phyloP scores from a whole-genome alignment of 92 coral and sea anemone genomes.

The Desmophyllum pertusum region DNA sequence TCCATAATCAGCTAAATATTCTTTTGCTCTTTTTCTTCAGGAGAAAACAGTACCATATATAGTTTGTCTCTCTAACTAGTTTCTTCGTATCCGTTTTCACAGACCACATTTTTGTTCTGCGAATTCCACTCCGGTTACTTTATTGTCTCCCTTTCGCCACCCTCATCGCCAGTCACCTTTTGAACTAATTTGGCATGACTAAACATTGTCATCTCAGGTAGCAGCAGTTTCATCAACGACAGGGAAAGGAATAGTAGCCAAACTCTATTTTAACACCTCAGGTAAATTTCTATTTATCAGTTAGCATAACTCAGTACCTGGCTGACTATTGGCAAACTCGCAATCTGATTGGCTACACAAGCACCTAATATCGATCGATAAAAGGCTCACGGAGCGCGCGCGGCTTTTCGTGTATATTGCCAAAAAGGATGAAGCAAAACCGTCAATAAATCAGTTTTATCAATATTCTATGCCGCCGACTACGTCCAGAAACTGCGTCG shows the following conservation, averaged over 20 bases:
- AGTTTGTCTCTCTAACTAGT: background rate
- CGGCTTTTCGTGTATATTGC: too few relatives aligned
- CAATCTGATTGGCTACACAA: too few relatives aligned
- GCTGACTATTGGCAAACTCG: too few relatives aligned
- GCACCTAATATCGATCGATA: too few relatives aligned
- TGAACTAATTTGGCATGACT: background rate
- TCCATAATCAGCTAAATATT: background rate
- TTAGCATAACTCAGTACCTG: too few relatives aligned
- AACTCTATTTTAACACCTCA: slow-evolving; percentile 20
- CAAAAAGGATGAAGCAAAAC: too few relatives aligned
- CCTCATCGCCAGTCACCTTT: too few relatives aligned
- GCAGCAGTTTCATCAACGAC: slow-evolving; percentile 30
- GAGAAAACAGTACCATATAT: background rate
- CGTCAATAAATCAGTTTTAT: too few relatives aligned
- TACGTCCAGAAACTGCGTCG: too few relatives aligned
- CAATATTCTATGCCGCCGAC: too few relatives aligned
- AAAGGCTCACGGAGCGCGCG: too few relatives aligned
- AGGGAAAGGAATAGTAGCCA: slow-evolving; percentile 31
- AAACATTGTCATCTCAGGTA: background rate
- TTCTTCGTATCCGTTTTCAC: background rate
- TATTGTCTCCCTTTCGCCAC: background rate
- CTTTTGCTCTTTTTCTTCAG: too few relatives aligned
- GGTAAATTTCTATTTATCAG: background rate
- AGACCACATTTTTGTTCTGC: background rate
- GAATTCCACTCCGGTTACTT: background rate